Percentiles rank a stretch among this genome's conserved stretches.
Conservation (phyloP, 2,113 vertebrate genomes). For the Tichodroma muraria region DNA sequence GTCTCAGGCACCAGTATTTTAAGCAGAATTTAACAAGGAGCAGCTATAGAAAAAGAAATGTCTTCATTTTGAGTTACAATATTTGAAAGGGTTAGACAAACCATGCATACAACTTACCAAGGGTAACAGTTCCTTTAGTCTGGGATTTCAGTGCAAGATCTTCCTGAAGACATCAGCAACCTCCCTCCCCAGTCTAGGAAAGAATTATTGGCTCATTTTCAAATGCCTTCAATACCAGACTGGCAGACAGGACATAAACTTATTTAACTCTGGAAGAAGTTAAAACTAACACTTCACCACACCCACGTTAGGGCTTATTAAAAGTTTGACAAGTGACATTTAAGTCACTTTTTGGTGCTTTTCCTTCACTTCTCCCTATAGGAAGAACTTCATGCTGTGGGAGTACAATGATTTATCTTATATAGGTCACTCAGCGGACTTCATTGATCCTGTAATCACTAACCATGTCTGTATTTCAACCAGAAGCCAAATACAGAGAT, state of each 20-base stretch:
- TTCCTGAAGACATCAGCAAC: background rate
- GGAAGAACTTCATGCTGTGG: background rate
- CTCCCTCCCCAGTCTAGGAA: background rate
- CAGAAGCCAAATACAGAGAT: background rate
- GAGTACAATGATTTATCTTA: background rate
- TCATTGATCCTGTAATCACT: background rate
- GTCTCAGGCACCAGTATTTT: background rate
- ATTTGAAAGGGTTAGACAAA: background rate
- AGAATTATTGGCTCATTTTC: background rate
- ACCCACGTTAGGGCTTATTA: background rate
- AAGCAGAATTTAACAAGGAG: background rate
- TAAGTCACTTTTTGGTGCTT: background rate
- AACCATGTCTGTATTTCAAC: background rate
- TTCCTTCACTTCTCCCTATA: background rate
- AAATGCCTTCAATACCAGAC: background rate
- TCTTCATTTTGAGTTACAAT: background rate
- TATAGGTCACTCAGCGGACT: background rate
- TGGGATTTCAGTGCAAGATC: background rate
- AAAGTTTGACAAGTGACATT: background rate
- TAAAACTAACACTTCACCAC: background rate
- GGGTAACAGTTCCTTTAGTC: background rate
- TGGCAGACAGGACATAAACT: background rate
- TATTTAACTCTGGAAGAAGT: background rate
- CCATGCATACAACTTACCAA: background rate
- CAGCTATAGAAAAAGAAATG: background rate